Evolutionary conservation across 1,140 invertebrate species (phyloP), one percentile per base, ranked within the genome.

Genomic region (Diabrotica virgifera): DNA sequence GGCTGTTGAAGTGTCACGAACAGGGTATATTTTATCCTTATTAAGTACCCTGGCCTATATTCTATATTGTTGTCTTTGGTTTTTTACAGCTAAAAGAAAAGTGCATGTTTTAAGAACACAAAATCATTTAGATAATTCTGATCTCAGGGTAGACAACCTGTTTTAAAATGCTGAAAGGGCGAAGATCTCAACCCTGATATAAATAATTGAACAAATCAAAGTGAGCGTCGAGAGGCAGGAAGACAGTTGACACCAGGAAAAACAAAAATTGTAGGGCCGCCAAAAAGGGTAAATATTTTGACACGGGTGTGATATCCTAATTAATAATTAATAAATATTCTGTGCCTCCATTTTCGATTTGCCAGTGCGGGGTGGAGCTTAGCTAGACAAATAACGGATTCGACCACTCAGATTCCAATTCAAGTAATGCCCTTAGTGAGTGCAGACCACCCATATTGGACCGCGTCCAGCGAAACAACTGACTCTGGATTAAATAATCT

Each of bases 391-490:
- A 46, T 10, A 8, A 46, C 8, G 40, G 40, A 8, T 46, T 46
- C 40, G 40, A 46, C 40, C 40, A 46, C n/a, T 46, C 40, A 46
- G 40, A 46, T 5, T 46, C n/a, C 40, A 46, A 46, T 10, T 46
- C 40, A 46, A 46, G 40, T 46, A 46, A 46, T 46, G 40, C 40
- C 40, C 40, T 46, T 46, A 46, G 40, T 46, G 40, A 46, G n/a
- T 46, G 40, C 40, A 46, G 40, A 46, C 40, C 40, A 46, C 40
- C 40, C 40, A 46, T 46, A 46, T 46, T 46, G 40, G 5, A 46
- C 40, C n/a, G n/a, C 40, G 40, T 46, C 40, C 40, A 46, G 40
- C 5, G 40, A 5, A 10, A 46, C n/a, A 24, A 24, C n/a, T n/a
- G 8, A 3, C 40, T 46, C 40, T 46, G 40, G 40, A 46, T n/a